Percentiles rank a stretch among this genome's conserved stretches.
Conservation (phyloP, 2,113 vertebrate genomes). For the Rhinichthys klamathensis region DNA sequence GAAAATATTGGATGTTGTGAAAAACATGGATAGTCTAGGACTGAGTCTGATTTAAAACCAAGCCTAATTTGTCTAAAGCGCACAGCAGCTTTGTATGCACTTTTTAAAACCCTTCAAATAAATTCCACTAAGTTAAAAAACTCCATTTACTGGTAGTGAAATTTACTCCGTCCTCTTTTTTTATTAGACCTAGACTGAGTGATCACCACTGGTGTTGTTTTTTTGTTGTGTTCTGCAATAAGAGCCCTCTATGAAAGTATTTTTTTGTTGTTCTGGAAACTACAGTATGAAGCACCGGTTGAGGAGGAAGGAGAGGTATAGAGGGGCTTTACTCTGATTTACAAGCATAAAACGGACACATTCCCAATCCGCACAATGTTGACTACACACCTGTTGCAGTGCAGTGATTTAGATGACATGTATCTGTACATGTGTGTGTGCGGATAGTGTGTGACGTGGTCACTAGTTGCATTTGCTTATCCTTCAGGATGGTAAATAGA, state of each 20-base stretch:
- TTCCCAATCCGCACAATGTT: background rate
- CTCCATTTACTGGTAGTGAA: background rate
- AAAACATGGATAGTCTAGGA: background rate
- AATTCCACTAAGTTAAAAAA: background rate
- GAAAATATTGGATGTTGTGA: background rate
- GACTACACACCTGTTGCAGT: constrained; percentile 25
- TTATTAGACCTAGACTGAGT: background rate
- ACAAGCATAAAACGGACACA: constrained; percentile 19
- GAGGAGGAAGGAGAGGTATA: background rate
- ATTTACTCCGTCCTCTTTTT: background rate
- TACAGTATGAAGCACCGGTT: background rate
- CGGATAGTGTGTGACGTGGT: background rate
- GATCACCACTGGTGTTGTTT: background rate
- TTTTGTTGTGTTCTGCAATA: background rate
- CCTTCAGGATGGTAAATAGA: background rate
- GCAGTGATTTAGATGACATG: constrained; percentile 26
- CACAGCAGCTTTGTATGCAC: background rate
- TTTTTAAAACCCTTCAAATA: background rate
- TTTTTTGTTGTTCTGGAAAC: background rate
- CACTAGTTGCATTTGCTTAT: background rate
- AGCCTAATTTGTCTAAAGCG: background rate
- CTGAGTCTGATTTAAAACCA: background rate
- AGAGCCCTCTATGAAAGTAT: background rate
- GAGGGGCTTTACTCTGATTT: background rate
- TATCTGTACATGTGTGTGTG: background rate